Evolutionary conservation across 2,797 vertebrate species (phyloP).

Genomic region (Saxicola maurus): DNA sequence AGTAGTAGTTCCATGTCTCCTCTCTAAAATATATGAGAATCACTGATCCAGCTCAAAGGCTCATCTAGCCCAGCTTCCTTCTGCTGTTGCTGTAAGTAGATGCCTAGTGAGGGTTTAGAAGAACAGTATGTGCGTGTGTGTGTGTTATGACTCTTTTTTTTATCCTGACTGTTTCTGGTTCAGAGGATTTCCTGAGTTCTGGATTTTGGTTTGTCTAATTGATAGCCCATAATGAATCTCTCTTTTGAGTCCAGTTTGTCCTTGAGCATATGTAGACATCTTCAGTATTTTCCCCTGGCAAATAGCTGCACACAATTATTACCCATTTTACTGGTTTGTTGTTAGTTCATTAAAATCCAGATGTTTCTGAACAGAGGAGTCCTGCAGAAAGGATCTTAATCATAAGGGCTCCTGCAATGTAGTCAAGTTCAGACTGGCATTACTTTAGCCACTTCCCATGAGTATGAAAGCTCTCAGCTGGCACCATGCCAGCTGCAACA

Average conservation of each 20-base stretch:
- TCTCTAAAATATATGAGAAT: neutral
- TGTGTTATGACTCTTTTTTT: neutral
- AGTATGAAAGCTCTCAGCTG: conserved; percentile 1
- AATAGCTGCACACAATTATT: neutral
- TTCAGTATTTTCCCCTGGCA: neutral
- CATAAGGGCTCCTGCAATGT: neutral
- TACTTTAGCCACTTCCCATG: conserved; percentile 20
- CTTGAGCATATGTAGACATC: neutral
- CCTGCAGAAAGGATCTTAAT: neutral
- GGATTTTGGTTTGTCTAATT: neutral
- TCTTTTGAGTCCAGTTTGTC: neutral
- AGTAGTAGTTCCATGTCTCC: neutral
- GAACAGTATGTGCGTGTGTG: neutral
- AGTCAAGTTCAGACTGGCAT: conserved; percentile 31
- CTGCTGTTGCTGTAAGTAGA: neutral
- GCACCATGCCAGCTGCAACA: neutral
- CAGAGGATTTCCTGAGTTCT: neutral
- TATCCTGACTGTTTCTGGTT: neutral
- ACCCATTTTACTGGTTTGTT: neutral
- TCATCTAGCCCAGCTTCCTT: neutral
- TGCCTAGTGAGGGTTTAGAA: neutral
- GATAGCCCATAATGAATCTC: neutral
- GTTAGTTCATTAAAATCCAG: neutral
- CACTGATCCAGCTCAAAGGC: neutral
- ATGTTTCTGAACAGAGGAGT: neutral